Conservation (phyloP, 2,113 vertebrate genomes). For the Tachysurus vachellii region DNA sequence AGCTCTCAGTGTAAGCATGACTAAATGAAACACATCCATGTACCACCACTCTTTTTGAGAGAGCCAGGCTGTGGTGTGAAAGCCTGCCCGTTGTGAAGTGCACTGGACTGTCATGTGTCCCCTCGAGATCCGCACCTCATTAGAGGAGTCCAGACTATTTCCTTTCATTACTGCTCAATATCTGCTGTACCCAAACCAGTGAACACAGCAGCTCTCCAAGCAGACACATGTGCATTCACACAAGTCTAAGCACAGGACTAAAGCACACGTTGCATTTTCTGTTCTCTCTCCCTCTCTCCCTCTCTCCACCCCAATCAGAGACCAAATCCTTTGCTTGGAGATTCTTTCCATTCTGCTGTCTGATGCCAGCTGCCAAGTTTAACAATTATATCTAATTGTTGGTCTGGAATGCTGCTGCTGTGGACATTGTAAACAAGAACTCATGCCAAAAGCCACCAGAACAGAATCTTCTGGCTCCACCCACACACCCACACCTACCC, state of each 20-base stretch:
- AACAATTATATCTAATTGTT: conserved; percentile 63
- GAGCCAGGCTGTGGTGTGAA: not conserved
- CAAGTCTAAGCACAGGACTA: conserved; percentile 21
- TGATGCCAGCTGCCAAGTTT: conserved; percentile 55
- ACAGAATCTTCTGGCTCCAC: conserved; percentile 13
- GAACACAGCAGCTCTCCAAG: conserved; percentile 19
- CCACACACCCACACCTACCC: not conserved
- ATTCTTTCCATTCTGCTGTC: conserved; percentile 56
- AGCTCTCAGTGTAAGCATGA: not conserved
- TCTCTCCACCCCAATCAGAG: conserved; percentile 17
- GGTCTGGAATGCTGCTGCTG: conserved; percentile 60
- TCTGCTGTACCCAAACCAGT: conserved; percentile 3
- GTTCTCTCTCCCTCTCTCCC: not conserved
- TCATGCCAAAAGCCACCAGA: conserved; percentile 58
- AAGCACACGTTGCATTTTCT: conserved; percentile 41
- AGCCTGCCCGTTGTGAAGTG: conserved; percentile 4
- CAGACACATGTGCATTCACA: conserved; percentile 9
- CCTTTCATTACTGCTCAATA: conserved; percentile 41
- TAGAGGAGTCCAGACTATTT: conserved; percentile 38
- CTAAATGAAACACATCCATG: not conserved
- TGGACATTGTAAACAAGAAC: conserved; percentile 58
- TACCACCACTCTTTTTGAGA: not conserved
- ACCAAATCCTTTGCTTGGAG: conserved; percentile 49
- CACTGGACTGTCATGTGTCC: not conserved
- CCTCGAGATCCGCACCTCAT: conserved; percentile 36